Conservation (phyloP, 2,888 invertebrate species). For the Cryptosula pallasiana region DNA sequence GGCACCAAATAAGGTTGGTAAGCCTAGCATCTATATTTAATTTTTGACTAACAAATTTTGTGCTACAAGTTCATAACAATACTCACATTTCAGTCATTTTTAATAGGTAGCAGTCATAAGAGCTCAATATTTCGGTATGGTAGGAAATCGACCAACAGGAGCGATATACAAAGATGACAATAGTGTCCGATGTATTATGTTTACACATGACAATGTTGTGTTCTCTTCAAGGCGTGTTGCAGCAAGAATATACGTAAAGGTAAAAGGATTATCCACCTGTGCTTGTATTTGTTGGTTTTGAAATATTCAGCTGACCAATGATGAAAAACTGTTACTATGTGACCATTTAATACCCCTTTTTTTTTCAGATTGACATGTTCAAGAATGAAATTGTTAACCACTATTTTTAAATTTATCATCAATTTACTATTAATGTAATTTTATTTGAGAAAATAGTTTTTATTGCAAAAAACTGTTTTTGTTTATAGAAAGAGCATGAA, state of each 20-base stretch:
- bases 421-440: no score
- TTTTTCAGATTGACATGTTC: no score
- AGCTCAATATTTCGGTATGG: background rate
- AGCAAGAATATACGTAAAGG: background rate
- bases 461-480: no score
- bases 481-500: background rate
- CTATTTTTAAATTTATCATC: no score
- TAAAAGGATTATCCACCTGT: background rate
- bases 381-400: no score
- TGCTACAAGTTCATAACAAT: no score
- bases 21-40: background rate
- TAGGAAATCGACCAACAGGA: background rate
- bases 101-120: background rate
- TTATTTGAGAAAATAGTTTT: no score
- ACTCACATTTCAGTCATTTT: background rate
- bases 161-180: background rate
- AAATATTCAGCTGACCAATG: no score
- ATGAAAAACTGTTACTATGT: no score
- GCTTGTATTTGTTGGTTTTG: background rate
- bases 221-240: background rate
- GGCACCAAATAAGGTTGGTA: background rate
- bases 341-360: no score
- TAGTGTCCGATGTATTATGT: background rate
- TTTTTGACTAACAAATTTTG: background rate
- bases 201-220: conserved; percentile 14